Evolutionary conservation across 2,113 vertebrate genomes (phyloP).

Genomic region (Sylvietta virens): DNA sequence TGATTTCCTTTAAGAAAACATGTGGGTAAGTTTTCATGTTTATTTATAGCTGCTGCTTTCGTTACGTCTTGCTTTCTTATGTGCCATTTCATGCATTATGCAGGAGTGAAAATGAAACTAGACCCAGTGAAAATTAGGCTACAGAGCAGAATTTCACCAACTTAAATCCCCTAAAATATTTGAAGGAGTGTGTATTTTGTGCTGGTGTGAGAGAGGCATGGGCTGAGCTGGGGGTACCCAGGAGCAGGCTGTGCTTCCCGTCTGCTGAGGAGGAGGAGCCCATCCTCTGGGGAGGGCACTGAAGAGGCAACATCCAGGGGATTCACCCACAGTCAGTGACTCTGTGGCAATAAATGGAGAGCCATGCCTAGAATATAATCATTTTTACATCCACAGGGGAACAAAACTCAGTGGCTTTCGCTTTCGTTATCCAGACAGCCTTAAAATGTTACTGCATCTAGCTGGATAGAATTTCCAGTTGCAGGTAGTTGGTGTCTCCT

Average conservation of each 20-base stretch:
- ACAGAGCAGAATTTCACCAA: not conserved
- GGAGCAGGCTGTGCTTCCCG: not conserved
- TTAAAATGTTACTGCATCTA: not conserved
- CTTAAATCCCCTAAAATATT: not conserved
- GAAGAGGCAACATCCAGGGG: too few species aligned
- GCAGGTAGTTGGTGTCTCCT: not conserved
- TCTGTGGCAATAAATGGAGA: not conserved
- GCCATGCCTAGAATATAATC: fast-evolving
- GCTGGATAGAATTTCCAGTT: not conserved
- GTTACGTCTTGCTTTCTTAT: not conserved
- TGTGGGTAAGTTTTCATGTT: conserved; percentile 25
- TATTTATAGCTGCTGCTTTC: conserved; percentile 44
- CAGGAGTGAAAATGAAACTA: not conserved
- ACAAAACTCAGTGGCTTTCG: not conserved
- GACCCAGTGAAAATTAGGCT: not conserved
- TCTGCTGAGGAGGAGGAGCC: fast-evolving
- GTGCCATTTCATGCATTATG: conserved; percentile 38
- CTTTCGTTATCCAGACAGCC: not conserved
- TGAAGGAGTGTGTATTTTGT: not conserved
- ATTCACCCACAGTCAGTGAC: not conserved
- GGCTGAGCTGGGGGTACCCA: not conserved
- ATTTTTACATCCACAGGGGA: not conserved
- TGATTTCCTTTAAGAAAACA: conserved; percentile 46
- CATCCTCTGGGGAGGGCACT: fast-evolving
- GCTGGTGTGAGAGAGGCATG: not conserved